These are phyloP conservation scores for Pocillopora verrucosa DNA, from an alignment of 64 coral and sea anemone species.

Conservation along the genomic window DNA sequence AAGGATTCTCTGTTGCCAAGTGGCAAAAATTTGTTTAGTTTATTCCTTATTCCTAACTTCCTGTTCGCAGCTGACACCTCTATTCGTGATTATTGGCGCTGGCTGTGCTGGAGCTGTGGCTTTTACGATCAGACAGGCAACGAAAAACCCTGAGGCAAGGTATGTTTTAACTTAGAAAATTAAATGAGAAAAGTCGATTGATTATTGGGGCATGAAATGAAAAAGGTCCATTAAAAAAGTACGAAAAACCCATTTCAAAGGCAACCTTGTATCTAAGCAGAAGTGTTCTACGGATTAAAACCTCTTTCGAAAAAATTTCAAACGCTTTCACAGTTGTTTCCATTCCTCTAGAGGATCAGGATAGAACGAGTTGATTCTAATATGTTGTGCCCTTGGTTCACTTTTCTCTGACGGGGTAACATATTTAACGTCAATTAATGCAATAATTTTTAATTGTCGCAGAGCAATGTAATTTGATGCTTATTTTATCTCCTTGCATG, in stretches of 20 bases:
- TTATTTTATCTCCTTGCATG: neutral
- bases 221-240: neutral
- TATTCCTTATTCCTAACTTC: neutral
- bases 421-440: neutral
- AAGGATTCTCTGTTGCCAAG: neutral
- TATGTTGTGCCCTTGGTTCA: neutral
- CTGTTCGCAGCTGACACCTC: neutral
- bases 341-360: too few species aligned
- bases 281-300: too few species aligned
- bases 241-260: too few species aligned
- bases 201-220: neutral
- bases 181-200: neutral
- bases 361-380: neutral
- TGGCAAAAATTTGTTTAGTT: neutral
- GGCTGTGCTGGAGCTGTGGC: neutral
- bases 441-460: neutral
- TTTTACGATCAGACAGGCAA: conserved; percentile 17
- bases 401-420: neutral
- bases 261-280: too few species aligned
- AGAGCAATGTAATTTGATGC: neutral
- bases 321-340: too few species aligned
- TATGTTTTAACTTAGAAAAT: neutral
- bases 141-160: conserved; percentile 33
- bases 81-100: conserved; percentile 5
- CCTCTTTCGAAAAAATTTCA: too few species aligned